Base-by-base conservation (phyloP, 2,113 vertebrate genomes). In the Eublepharis macularius region DNA sequence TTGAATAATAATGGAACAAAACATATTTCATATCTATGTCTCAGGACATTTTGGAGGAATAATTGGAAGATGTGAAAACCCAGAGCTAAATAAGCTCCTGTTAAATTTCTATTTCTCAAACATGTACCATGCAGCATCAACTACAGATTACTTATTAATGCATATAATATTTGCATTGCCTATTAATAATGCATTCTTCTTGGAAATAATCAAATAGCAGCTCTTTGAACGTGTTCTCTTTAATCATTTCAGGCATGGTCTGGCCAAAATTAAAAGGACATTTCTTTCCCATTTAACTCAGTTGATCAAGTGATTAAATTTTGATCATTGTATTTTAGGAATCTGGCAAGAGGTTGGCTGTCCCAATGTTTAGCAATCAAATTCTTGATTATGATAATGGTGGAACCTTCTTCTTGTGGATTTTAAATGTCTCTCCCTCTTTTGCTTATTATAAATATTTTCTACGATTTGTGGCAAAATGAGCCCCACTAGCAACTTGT, bases 141-240 rank as follows among this genome's bases (percentile, higher is more conserved):
- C 60, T 84, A 80, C 4, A 10, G 81, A n/a, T 19, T 87, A 32
- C 49, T 34, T 86, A 88, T 86, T 69, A 84, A 51, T 66, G 2
- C 65, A 11, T 79, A 10, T 26, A 89, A 34, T 83, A 86, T 89
- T 90, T 87, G 19, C 51, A 76, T 83, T 87, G 19, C 14, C 2
- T 89, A 66, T 81, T 88, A 90, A 85, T 85, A 85, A 89, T 82
- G 12, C 2, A 74, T n/a, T 88, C 43, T 9, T 88, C 36, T 84
- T 36, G 39, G 57, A 2, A 88, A 66, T 34, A 89, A 36, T 5
- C 83, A 34, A 1, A 87, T 68, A 74, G n/a, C 54, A 17, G 4
- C 0, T 82, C 54, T 88, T 69, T 34, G 60, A 4, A 4, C 68
- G 77, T 86, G 75, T 87, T 69, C 36, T 19, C 51, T 68, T 80